Evolutionary conservation across 23 tunicate genomes (phyloP).

Genomic region (Oikopleura dioica): DNA sequence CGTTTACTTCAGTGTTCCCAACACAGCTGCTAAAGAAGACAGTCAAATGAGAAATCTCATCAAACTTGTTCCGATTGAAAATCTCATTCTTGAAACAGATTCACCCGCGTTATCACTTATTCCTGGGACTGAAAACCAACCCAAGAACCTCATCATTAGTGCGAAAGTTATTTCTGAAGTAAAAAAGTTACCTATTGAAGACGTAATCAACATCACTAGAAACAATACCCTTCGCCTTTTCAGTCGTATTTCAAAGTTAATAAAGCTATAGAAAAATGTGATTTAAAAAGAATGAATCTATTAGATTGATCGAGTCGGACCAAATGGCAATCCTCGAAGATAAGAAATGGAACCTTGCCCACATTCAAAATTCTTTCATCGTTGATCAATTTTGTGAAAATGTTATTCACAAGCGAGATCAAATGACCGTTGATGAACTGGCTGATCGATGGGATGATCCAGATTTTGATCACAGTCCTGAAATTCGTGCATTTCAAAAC

Average conservation of each 20-base stretch:
- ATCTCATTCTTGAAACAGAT: slow-evolving; percentile 58
- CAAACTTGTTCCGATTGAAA: slow-evolving; percentile 38
- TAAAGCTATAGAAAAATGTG: background rate
- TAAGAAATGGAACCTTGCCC: background rate
- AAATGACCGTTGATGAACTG: background rate
- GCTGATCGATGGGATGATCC: background rate
- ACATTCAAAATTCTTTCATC: background rate
- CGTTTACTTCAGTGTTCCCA: background rate
- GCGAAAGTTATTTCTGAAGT: background rate
- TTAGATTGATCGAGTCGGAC: too few species aligned
- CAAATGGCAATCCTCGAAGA: background rate
- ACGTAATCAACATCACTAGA: background rate
- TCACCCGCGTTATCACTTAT: slow-evolving; percentile 45
- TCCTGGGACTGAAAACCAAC: background rate
- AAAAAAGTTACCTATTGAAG: background rate
- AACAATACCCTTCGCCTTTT: background rate
- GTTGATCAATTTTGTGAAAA: background rate
- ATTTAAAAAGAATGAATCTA: background rate
- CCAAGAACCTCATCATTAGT: background rate
- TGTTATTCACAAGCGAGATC: background rate
- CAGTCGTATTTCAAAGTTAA: background rate
- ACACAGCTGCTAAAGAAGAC: background rate
- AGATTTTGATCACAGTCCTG: background rate
- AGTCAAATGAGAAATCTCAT: slow-evolving; percentile 22
- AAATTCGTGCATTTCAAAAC: background rate